Percentiles rank a stretch among this genome's conserved stretches.
Evolutionary conservation across 2,113 vertebrate species (phyloP).

Genomic region (human): DNA sequence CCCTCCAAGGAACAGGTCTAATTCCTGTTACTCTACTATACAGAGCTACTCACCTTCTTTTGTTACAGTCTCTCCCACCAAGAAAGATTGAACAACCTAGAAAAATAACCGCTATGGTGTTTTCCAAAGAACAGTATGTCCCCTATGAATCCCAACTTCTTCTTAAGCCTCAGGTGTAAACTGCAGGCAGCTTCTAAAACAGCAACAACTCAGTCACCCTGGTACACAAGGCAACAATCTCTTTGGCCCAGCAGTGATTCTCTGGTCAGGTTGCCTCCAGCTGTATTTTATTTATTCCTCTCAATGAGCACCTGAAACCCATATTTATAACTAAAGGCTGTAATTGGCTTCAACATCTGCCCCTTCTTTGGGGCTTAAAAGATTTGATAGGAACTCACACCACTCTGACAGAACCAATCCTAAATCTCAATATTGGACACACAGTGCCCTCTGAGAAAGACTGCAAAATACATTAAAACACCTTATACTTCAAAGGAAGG

Average conservation of each 20-base stretch:
- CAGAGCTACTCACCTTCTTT: background rate
- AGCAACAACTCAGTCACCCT: fast-evolving
- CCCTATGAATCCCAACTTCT: background rate
- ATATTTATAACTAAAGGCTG: constrained; percentile 6
- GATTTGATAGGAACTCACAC: background rate
- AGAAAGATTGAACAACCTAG: background rate
- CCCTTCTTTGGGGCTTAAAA: background rate
- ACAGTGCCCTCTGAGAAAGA: background rate
- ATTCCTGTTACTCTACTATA: background rate
- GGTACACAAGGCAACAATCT: background rate
- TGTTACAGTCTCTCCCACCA: background rate
- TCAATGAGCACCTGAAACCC: background rate
- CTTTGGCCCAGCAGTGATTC: background rate
- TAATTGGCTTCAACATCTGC: background rate
- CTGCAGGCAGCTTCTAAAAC: background rate
- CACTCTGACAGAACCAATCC: constrained; percentile 11
- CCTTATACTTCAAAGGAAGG: background rate
- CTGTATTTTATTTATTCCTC: background rate
- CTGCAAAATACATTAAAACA: background rate
- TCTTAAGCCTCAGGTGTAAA: constrained; percentile 26
- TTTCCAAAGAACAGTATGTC: constrained; percentile 26
- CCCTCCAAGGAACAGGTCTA: background rate
- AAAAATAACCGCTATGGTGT: background rate
- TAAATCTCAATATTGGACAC: background rate
- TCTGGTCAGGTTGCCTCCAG: background rate